Base-by-base conservation (phyloP, 2,113 vertebrate genomes). In the Colossoma macropomum region DNA sequence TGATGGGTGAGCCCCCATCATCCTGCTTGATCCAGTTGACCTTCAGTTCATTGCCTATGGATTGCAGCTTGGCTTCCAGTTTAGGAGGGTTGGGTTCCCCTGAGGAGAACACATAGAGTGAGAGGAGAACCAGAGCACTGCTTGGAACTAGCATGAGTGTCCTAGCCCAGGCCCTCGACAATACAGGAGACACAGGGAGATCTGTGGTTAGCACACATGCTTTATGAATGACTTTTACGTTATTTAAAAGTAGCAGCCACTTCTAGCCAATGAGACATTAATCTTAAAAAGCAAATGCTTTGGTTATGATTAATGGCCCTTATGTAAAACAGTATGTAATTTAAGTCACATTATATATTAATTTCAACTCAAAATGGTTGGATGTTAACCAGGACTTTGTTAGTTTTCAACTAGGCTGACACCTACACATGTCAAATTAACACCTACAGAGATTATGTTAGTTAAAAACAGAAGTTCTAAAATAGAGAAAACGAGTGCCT, bases 21-120 rank as follows among this genome's bases (percentile, higher is more conserved):
- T 99, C 98, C 92, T 99, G 98, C 89, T 97, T 98, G 94, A 97
- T 96, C 94, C 93, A 95, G 63, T 95, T 96, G 85, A 99, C 96
- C 87, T 96, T 98, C 15, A 97, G 90, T 54, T 92, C 93, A 87
- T 98, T 98, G 4, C 97, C 97, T 7, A 84, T 93, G 45, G 95
- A 95, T 83, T 94, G 93, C 90, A 95, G 88, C 88, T 95, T 96
- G 50, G 91, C 95, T 87, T 97, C 95, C 60, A 99, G 92, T 86
- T 96, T 98, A 56, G 98, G 98, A 50, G 97, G 94, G 0, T 94
- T 98, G 87, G 98, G 98, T 93, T 99, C 98, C 82, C 97, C 98
- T 99, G 90, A 75, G 95, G 92, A 86, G 79, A 84, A 92, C 75
- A 76, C 71, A 84, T 3, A 70, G 10, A 56, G 32, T 85, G 25